These are phyloP conservation scores for Monopterus albus DNA, from an alignment of 2,113 vertebrate species.

Conservation along the genomic window DNA sequence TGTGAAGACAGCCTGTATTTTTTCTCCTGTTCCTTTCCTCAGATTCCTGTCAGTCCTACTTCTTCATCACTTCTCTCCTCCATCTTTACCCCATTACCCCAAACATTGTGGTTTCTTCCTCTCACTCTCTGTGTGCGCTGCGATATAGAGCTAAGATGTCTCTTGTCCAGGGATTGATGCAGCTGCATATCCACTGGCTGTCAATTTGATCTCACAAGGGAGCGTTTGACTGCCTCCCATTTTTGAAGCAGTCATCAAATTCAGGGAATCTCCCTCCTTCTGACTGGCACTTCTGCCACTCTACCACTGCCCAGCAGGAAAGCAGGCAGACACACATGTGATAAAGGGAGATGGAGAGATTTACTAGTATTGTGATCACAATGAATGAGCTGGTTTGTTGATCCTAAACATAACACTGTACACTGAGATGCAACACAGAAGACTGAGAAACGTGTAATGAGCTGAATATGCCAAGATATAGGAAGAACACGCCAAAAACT, in stretches of 20 bases:
- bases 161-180: slow-evolving; percentile 17
- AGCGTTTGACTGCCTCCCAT: slow-evolving; percentile 13
- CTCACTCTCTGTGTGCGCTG: not conserved
- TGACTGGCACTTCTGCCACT: slow-evolving; percentile 16
- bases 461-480: no score
- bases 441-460: no score
- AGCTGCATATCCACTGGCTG: not conserved
- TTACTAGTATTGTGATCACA: not conserved
- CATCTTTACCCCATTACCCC: not conserved
- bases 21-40: not conserved
- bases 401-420: not conserved
- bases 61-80: not conserved
- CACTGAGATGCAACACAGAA: not conserved
- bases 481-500: no score
- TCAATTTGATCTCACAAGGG: slow-evolving; percentile 38
- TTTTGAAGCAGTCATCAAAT: slow-evolving; percentile 33
- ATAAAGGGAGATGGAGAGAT: not conserved
- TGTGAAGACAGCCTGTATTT: not conserved
- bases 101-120: not conserved
- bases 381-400: not conserved
- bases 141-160: slow-evolving; percentile 23
- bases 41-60: slow-evolving; percentile 3
- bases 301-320: slow-evolving; percentile 6
- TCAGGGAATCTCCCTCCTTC: not conserved
- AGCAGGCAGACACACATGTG: not conserved